Conservation (phyloP, 1,140 invertebrate species). For the Eurosta solidaginis region DNA sequence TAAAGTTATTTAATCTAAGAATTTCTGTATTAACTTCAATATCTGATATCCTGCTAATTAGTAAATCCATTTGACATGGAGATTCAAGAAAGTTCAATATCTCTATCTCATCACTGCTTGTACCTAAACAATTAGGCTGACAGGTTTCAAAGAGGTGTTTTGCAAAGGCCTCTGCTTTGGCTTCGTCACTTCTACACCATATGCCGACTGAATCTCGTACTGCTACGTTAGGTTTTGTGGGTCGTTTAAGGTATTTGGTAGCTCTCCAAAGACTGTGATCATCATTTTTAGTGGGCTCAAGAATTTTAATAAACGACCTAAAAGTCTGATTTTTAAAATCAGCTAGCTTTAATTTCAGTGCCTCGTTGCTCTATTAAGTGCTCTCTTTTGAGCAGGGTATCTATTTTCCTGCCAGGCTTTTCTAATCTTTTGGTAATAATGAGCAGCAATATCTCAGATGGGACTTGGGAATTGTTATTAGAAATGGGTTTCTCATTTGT, state of each 20-base stretch:
- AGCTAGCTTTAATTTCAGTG: too few relatives aligned
- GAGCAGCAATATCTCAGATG: too few relatives aligned
- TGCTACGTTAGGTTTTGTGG: too few relatives aligned
- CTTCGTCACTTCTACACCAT: too few relatives aligned
- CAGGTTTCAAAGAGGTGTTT: too few relatives aligned
- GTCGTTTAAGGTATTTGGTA: neutral
- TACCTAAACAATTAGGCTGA: neutral
- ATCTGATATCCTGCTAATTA: neutral
- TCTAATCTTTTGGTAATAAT: too few relatives aligned
- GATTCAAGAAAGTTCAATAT: neutral
- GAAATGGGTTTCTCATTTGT: neutral
- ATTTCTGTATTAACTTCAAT: neutral
- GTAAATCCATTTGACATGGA: neutral
- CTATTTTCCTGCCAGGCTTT: too few relatives aligned
- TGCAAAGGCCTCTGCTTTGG: too few relatives aligned
- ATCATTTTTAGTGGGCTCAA: neutral
- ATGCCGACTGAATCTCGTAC: too few relatives aligned
- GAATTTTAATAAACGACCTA: neutral
- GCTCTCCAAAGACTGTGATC: slow-evolving; percentile 9
- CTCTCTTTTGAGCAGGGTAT: too few relatives aligned
- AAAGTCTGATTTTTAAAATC: neutral
- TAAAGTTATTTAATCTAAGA: neutral
- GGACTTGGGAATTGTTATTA: too few relatives aligned
- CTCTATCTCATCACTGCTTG: neutral
- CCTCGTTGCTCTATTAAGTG: too few relatives aligned